Conservation (phyloP, 2,113 vertebrate species). For the Corydoras maculifer region DNA sequence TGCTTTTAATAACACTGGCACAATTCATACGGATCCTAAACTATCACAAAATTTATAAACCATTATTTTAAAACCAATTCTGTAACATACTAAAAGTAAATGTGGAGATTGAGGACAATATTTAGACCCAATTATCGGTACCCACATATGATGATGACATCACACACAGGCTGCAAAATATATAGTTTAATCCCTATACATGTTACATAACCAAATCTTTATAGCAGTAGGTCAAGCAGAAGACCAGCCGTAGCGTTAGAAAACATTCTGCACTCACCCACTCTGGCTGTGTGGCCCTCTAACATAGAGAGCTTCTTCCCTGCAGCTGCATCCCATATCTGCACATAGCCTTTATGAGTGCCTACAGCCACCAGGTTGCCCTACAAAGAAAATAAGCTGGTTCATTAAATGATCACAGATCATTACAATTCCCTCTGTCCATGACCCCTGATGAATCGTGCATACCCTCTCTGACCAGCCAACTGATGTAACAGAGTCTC, state of each 20-base stretch:
- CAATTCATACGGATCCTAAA: too few relatives aligned
- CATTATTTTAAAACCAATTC: too few relatives aligned
- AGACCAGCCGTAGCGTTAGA: not conserved
- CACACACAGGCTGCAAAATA: not conserved
- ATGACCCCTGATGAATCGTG: slow-evolving; percentile 12
- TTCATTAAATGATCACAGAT: too few relatives aligned
- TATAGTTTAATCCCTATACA: not conserved
- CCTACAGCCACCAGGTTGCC: slow-evolving; percentile 94
- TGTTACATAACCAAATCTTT: not conserved
- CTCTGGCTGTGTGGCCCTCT: slow-evolving; percentile 93
- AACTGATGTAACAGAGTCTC: slow-evolving; percentile 93
- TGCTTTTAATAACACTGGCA: too few relatives aligned
- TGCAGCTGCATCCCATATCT: slow-evolving; percentile 96
- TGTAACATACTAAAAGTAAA: too few relatives aligned
- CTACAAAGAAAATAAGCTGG: slow-evolving; percentile 55
- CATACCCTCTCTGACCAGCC: slow-evolving; percentile 96
- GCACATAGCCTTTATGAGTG: slow-evolving; percentile 96
- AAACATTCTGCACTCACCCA: slow-evolving; percentile 72
- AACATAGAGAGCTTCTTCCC: slow-evolving; percentile 92
- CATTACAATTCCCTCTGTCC: too few relatives aligned
- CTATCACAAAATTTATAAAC: too few relatives aligned
- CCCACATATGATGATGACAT: too few relatives aligned
- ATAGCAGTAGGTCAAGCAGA: too few relatives aligned
- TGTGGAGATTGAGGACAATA: too few relatives aligned
- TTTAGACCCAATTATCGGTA: too few relatives aligned